Base-by-base conservation (phyloP, 2,888 invertebrate species). In the Ypsolopha scabrella region DNA sequence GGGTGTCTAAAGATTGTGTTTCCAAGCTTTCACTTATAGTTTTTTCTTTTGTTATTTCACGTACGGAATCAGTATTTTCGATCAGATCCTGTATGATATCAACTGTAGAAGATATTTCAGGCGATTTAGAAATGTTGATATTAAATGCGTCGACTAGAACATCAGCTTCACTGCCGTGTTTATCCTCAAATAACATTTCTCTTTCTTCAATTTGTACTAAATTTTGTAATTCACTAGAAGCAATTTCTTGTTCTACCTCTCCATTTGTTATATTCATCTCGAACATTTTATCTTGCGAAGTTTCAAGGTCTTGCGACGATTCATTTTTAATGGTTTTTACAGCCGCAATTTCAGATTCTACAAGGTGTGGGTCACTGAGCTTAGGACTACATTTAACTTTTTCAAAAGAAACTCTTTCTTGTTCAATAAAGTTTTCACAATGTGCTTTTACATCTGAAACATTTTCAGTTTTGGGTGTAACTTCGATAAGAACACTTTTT, bases 1-100 rank as follows among this genome's bases (percentile, higher is more conserved):
- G 36, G 34, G 51, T 51, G 11, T 51, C 51, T 10, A 51, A 24
- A 6, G 51, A 51, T 13, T 47, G 13, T 14, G 44, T 45, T n/a
- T 39, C 47, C 7, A 51, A 8, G 7, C 45, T 45, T 14, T 51
- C 51, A 14, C 41, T 50, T 35, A 41, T 10, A 3, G 50, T 41
- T 41, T 41, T 41, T 24, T 41, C 41, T n/a, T 49, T 49, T 49
- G 41, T 10, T 49, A 41, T 41, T 24, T 49, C 49, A 2, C 6
- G n/a, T 46, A 34, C 34, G 7, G 43, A 11, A 43, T 50, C 50
- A 4, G 35, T 41, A 10, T 34, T 35, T 43, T 43, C 43, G 13
- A 50, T 36, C 7, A 43, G 11, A 6, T 51, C 38, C 33, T 45
- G 38, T 11, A 51, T 37, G 34, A 43, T 35, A 33, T 49, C 49